Base-by-base conservation (phyloP, 2,888 invertebrate genomes). In the Loripinus fragilis region DNA sequence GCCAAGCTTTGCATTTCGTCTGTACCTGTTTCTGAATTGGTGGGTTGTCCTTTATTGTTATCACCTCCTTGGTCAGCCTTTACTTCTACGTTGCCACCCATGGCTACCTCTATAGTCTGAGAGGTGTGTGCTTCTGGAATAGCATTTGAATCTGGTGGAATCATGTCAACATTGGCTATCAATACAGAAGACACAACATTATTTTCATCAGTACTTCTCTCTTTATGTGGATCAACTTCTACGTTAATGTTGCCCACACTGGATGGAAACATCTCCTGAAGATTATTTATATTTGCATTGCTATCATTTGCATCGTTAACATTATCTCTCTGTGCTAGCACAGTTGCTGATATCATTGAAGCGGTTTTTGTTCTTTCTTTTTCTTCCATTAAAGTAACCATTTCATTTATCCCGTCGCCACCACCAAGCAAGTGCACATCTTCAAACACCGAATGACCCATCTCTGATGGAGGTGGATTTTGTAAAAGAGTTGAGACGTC, bases 381-480 rank as follows among this genome's bases (percentile, higher is more conserved):
- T n/a, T 83, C 83, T 66, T 83, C 83, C 30, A 76, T 25, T 17
- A 83, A 71, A 17, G 83, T 77, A 0, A 80, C 12, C 77, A 80
- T 77, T 48, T 76, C 83, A 45, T 42, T 70, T 48, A 68, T 74
- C 0, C 41, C 38, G 17, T 60, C 60, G 25, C 8, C 3, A 20
- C 33, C 33, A 10, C 33, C 33, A 33, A n/a, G 33, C 10, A 7
- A 7, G 17, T 30, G 17, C n/a, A 42, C 72, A 52, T 83, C 83
- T 38, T 83, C 83, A 20, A 77, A 75, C 15, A 75, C 48, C 12
- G 75, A 70, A 50, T 83, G 79, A 68, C 83, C 80, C 0, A 78
- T 83, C 28, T 76, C 80, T 20, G 83, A 83, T 0, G 83, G 83
- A 1, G 83, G 83, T 15, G 83, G 83, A 28, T 83, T 83, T 7